Conservation (phyloP, 2,888 invertebrate genomes). For the Troides aeacus region DNA sequence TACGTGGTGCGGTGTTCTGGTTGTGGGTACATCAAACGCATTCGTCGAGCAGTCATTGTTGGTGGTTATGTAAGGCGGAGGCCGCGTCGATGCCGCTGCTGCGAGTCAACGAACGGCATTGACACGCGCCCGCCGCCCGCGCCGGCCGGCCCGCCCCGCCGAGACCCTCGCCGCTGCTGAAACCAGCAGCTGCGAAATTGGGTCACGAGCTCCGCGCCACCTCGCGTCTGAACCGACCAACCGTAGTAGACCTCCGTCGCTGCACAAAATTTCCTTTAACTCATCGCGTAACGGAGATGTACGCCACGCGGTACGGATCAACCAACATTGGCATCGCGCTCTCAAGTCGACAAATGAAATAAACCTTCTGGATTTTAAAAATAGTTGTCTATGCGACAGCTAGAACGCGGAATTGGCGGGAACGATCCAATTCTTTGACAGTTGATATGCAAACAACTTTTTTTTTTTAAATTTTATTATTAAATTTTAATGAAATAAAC, state of each 20-base stretch:
- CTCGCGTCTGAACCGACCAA: constrained; percentile 64
- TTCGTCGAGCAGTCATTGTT: constrained; percentile 70
- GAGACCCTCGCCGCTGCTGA: constrained; percentile 69
- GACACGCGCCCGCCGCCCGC: constrained; percentile 70
- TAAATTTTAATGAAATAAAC: neutral
- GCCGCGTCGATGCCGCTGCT: constrained; percentile 73
- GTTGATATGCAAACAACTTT: neutral
- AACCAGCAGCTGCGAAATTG: constrained; percentile 79
- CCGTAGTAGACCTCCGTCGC: constrained; percentile 40
- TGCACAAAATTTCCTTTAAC: constrained; percentile 34
- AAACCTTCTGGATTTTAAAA: constrained; percentile 61
- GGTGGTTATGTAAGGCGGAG: constrained; percentile 79
- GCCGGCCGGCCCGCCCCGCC: constrained; percentile 45
- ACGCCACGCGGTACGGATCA: constrained; percentile 32
- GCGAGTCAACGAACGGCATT: constrained; percentile 80
- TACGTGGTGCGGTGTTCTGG: constrained; percentile 31
- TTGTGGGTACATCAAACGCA: constrained; percentile 64
- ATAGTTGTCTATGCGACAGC: constrained; percentile 54
- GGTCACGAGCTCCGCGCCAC: constrained; percentile 75
- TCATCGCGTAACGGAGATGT: constrained; percentile 26
- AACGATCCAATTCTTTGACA: constrained; percentile 2
- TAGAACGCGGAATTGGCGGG: constrained; percentile 47
- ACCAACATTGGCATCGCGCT: constrained; percentile 33
- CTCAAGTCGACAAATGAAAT: constrained; percentile 63
- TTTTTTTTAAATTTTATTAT: neutral